Percentiles rank a stretch among this genome's conserved stretches.
These are phyloP conservation scores for Myrmecophaga tridactyla DNA, from an alignment of 2,113 vertebrate genomes.

Conservation along the genomic window DNA sequence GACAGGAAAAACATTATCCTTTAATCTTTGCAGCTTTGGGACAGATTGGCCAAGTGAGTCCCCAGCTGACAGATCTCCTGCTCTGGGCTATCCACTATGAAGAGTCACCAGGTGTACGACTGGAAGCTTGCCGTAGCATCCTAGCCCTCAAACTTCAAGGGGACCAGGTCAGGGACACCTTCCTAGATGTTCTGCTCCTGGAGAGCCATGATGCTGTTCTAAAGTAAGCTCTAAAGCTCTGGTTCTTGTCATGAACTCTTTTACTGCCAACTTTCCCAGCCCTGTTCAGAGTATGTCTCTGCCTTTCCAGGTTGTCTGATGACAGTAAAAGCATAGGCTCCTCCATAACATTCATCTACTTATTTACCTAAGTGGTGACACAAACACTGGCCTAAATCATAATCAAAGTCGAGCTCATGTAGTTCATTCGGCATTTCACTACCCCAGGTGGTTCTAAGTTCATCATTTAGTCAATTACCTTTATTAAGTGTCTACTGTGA, in stretches of 20 bases:
- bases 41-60: conserved; percentile 80
- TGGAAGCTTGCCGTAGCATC: conserved; percentile 83
- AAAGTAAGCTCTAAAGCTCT: conserved; percentile 60
- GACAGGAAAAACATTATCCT: background rate
- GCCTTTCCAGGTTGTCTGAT: background rate
- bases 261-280: background rate
- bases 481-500: background rate
- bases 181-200: conserved; percentile 80
- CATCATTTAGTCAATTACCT: conserved; percentile 2
- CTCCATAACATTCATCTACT: background rate
- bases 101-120: conserved; percentile 79
- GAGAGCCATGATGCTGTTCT: conserved; percentile 76
- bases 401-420: background rate
- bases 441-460: background rate
- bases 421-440: background rate
- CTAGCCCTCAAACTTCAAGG: conserved; percentile 76
- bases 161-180: conserved; percentile 75
- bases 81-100: conserved; percentile 85
- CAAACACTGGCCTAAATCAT: background rate
- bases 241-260: background rate
- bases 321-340: background rate
- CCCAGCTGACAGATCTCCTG: conserved; percentile 77
- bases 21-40: conserved; percentile 79
- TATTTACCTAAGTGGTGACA: background rate
- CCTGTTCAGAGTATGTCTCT: background rate